Conservation (phyloP, 2,113 vertebrate species). For the Chaetorhynchus papuensis region DNA sequence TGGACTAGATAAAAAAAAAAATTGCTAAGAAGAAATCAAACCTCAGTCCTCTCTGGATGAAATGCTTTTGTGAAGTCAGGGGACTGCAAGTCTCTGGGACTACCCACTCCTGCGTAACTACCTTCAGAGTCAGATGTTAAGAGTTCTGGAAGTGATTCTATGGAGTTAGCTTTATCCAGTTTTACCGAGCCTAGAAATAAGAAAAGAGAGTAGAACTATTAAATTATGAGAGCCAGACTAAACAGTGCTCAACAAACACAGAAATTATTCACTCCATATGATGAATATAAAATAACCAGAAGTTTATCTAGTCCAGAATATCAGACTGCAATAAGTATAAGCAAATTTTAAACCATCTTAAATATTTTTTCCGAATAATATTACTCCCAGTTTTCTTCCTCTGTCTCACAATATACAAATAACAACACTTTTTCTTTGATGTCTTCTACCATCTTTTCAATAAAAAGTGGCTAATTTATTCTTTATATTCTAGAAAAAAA, state of each 20-base stretch:
- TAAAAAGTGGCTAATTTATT: background rate
- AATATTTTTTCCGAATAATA: background rate
- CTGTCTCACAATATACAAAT: background rate
- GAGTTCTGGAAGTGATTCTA: conserved; percentile 91
- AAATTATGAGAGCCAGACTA: background rate
- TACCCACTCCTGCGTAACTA: conserved; percentile 85
- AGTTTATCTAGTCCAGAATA: background rate
- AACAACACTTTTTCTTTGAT: background rate
- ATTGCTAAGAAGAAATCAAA: conserved; percentile 40
- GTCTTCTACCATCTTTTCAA: background rate
- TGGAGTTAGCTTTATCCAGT: conserved; percentile 82
- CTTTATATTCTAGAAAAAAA: background rate
- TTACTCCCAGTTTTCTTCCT: background rate
- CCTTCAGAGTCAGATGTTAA: conserved; percentile 95
- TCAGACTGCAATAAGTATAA: background rate
- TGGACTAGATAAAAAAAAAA: background rate
- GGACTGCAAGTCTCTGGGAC: conserved; percentile 89
- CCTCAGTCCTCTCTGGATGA: conserved; percentile 77
- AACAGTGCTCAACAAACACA: background rate
- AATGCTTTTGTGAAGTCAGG: conserved; percentile 79
- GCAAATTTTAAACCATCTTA: background rate
- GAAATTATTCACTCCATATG: background rate
- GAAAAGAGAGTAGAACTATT: background rate
- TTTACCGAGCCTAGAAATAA: conserved; percentile 73
- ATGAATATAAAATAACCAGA: background rate